Evolutionary conservation across 2,113 vertebrate species (phyloP).

Genomic region (Mionectes macconnelli): DNA sequence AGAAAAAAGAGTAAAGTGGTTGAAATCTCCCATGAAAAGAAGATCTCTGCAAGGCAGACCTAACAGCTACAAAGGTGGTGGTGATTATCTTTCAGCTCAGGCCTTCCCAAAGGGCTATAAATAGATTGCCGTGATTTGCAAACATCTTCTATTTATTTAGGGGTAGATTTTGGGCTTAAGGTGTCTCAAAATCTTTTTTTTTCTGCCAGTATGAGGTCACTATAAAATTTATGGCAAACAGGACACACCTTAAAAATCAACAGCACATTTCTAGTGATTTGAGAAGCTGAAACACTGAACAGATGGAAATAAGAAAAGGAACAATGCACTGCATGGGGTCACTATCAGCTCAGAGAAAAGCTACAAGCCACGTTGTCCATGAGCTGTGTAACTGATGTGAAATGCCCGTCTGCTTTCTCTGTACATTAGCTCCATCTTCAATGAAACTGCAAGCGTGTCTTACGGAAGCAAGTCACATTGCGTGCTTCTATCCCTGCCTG

Average conservation of each 20-base stretch:
- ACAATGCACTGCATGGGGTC: background rate
- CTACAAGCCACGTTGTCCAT: background rate
- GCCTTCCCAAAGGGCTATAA: background rate
- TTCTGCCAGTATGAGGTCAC: background rate
- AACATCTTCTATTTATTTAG: background rate
- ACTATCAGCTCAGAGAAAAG: background rate
- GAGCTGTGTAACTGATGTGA: background rate
- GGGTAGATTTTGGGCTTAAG: background rate
- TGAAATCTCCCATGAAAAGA: background rate
- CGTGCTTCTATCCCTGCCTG: background rate
- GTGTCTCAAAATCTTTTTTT: background rate
- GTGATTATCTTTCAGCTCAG: background rate
- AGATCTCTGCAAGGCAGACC: too few species aligned
- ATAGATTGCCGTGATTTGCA: background rate
- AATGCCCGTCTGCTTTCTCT: background rate
- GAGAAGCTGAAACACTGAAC: slow-evolving; percentile 12
- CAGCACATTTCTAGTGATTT: background rate
- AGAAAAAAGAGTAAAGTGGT: background rate
- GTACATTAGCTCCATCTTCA: background rate
- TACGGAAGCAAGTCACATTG: background rate
- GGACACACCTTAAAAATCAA: background rate
- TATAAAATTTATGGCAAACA: background rate
- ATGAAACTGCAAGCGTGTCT: background rate
- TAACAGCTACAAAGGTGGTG: background rate
- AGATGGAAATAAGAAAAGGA: slow-evolving; percentile 18